Evolutionary conservation across 2,113 vertebrate genomes (phyloP).

Genomic region (Piaya cayana): DNA sequence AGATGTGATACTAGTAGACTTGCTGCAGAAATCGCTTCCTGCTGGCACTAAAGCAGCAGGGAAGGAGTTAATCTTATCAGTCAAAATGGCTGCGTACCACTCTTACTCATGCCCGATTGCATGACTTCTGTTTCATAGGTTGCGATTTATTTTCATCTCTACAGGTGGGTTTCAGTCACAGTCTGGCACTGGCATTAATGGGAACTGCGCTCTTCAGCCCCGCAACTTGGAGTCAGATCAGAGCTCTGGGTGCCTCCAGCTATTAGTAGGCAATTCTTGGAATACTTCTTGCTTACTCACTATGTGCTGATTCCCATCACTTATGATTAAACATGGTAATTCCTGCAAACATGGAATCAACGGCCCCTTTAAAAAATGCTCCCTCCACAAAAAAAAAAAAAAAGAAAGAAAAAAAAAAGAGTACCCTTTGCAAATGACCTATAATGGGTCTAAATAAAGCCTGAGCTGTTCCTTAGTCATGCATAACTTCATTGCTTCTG

Average conservation of each 20-base stretch:
- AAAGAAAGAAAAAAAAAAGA: background rate
- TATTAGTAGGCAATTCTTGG: background rate
- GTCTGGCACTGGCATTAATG: accelerated
- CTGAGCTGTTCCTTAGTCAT: constrained; percentile 44
- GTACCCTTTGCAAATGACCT: background rate
- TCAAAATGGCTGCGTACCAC: background rate
- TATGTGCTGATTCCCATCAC: background rate
- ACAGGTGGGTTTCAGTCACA: background rate
- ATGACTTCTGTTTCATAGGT: background rate
- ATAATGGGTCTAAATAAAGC: constrained; percentile 37
- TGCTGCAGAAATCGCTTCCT: background rate
- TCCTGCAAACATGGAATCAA: background rate
- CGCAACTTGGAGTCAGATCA: accelerated
- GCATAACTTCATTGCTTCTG: constrained; percentile 44
- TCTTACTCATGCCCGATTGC: background rate
- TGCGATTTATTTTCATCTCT: background rate
- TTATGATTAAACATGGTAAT: background rate
- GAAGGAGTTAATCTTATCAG: background rate
- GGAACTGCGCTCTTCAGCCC: background rate
- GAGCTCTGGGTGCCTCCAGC: background rate
- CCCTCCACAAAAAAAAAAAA: background rate
- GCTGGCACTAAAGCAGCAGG: background rate
- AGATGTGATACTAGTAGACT: background rate
- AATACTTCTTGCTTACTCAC: background rate
- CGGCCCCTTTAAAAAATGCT: background rate